Conservation (phyloP, 2,797 vertebrate species). For the Danio jaintianensis region DNA sequence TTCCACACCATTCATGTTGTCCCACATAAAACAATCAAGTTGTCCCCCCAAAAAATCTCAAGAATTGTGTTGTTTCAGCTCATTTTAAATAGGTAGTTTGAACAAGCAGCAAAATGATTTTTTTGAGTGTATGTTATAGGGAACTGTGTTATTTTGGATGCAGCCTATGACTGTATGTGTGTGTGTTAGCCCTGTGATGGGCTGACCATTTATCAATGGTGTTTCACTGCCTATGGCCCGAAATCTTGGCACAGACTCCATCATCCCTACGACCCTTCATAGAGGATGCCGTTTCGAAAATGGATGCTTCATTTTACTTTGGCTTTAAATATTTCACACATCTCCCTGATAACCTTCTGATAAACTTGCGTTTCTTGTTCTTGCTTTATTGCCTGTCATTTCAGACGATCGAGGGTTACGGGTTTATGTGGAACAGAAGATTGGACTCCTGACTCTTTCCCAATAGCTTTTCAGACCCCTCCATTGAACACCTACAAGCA, state of each 20-base stretch:
- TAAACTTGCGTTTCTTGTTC: constrained; percentile 54
- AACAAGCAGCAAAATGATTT: no score
- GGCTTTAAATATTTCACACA: constrained; percentile 66
- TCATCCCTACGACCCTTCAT: neutral
- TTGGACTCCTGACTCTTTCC: neutral
- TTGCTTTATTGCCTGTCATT: neutral
- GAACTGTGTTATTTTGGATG: neutral
- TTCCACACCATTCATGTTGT: no score
- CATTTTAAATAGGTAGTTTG: no score
- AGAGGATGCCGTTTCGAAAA: neutral
- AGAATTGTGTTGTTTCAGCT: no score
- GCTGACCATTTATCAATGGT: neutral
- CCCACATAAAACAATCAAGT: no score
- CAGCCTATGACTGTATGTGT: neutral
- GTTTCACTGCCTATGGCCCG: neutral
- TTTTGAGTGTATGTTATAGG: no score
- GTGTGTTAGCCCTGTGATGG: neutral
- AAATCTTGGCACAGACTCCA: neutral
- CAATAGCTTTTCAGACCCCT: neutral
- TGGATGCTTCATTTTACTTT: constrained; percentile 70
- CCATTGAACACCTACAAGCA: neutral
- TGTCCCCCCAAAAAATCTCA: no score
- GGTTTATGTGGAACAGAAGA: neutral
- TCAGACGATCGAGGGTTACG: neutral
- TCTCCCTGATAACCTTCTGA: constrained; percentile 69